Base-by-base conservation (phyloP, 2,797 vertebrate genomes). In the Chaetophractus vellerosus region DNA sequence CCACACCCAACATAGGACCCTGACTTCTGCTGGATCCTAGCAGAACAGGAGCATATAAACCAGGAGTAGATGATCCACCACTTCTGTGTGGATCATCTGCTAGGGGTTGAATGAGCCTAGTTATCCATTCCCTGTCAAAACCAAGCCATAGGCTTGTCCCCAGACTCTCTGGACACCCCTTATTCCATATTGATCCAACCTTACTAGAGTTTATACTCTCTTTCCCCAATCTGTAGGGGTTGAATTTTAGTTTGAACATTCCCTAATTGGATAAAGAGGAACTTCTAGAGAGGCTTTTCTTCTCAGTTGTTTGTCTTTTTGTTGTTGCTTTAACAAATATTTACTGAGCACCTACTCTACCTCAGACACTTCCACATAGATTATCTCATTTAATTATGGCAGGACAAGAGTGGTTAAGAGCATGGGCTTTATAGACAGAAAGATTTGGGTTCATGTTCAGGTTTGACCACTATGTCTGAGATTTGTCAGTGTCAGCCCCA, bases 51-150 rank as follows among this genome's bases (percentile, higher is more conserved):
- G 18, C 80, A 87, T 94, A 82, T 96, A 21, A 94, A 96, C 93
- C 96, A 97, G 81, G 88, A 96, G 72, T 85, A 97, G 92, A 96
- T 96, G 96, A 94, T 93, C 76, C 93, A 95, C 59, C 96, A 97
- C 31, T 82, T 81, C 96, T 97, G 94, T 95, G 93, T 96, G n/a
- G n/a, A n/a, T n/a, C n/a, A n/a, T n/a, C n/a, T n/a, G n/a, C 36
- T 91, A 97, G 97, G 97, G 97, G 94, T 96, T 97, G 94, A 95
- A 94, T 97, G 96, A 98, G 92, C 96, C 96, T 4, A 45, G 94
- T 96, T 97, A 95, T 94, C 76, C n/a, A 89, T 80, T 96, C 87
- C 96, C 80, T 97, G 86, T 68, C 96, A 81, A 83, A 57, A 96
- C 64, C 55, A 81, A 81, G 80, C 94, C 93, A 48, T 88, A 83